These are phyloP conservation scores for Cheirogaleus medius DNA, from an alignment of 2,113 vertebrate species.

Conservation along the genomic window DNA sequence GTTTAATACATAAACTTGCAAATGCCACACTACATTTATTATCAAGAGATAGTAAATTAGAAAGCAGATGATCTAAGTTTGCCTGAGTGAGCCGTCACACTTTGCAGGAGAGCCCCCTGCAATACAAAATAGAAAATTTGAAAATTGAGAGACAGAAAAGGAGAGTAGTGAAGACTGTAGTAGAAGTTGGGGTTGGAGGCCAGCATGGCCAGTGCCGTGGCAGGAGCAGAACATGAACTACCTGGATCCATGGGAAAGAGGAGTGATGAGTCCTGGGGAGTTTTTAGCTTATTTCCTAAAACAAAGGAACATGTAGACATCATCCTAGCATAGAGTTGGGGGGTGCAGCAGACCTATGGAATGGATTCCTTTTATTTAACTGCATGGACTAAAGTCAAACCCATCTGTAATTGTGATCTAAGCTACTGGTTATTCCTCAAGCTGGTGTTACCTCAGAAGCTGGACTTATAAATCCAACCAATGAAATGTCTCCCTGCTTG, in stretches of 20 bases:
- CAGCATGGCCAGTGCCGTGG: accelerated
- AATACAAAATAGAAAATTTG: neutral
- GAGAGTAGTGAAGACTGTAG: neutral
- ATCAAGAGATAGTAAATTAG: neutral
- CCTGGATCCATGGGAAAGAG: neutral
- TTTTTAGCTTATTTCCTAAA: neutral
- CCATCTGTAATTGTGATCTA: neutral
- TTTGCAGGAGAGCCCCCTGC: neutral
- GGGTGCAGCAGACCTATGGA: too few species aligned
- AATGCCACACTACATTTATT: neutral
- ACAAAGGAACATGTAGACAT: neutral
- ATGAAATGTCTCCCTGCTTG: neutral
- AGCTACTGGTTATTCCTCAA: neutral
- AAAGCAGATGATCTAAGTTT: neutral
- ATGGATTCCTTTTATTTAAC: neutral
- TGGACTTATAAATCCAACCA: neutral
- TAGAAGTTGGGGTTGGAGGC: neutral
- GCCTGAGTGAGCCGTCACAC: neutral
- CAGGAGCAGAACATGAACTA: neutral
- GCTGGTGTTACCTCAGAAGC: neutral
- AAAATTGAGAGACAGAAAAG: neutral
- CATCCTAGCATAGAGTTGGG: neutral
- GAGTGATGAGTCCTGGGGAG: neutral
- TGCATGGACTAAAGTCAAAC: neutral
- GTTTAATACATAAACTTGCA: neutral